A percentile compares a stretch with the other conserved stretches of the same genome.
Conservation (phyloP, 2,797 vertebrate species). For the Lagorchestes hirsutus region DNA sequence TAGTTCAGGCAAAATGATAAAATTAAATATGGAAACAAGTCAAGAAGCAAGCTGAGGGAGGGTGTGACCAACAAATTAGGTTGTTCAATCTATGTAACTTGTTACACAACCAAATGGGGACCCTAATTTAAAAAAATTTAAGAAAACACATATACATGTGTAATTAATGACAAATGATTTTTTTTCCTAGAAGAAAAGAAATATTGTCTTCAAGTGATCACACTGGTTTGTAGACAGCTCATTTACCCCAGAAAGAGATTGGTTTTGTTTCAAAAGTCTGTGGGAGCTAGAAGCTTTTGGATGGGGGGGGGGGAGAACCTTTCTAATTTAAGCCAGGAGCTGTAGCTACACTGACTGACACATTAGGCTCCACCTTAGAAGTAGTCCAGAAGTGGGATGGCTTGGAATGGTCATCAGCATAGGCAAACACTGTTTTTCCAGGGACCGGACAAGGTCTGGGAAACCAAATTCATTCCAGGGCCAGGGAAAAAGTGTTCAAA, state of each 20-base stretch:
- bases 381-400: background rate
- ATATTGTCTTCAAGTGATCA: background rate
- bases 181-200: slow-evolving; percentile 36
- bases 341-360: background rate
- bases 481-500: background rate
- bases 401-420: background rate
- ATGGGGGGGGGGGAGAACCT: background rate
- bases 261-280: background rate
- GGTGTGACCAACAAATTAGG: background rate
- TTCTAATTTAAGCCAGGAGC: slow-evolving; percentile 21
- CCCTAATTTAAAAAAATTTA: slow-evolving; percentile 57
- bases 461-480: slow-evolving; percentile 10
- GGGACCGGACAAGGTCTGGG: slow-evolving; percentile 11
- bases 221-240: background rate
- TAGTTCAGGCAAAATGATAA: background rate
- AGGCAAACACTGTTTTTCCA: slow-evolving; percentile 17
- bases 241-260: slow-evolving; percentile 33
- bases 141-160: slow-evolving; percentile 39
- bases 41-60: background rate
- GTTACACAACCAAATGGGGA: background rate
- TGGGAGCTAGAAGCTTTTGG: background rate
- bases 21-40: background rate
- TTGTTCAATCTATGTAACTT: background rate
- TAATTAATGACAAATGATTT: background rate
- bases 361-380: background rate